phyloP scores from a whole-genome alignment of 2,888 invertebrate genomes.

The Gastrophysa polygoni region DNA sequence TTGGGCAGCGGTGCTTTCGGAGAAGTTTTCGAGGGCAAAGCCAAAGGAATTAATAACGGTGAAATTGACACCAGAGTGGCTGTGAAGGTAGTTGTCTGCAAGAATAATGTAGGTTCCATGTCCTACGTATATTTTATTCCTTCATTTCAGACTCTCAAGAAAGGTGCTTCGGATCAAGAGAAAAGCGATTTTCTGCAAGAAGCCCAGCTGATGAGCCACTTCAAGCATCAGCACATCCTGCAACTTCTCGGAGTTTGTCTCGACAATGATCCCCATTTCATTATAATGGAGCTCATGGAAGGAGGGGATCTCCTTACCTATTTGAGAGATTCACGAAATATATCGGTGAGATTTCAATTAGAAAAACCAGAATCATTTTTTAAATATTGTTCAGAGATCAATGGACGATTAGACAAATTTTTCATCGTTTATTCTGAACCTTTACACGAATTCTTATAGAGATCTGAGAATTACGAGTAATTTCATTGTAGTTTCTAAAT shows the following conservation, averaged over 20 bases:
- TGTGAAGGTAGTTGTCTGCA: conserved; percentile 81
- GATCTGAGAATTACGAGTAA: too few species aligned
- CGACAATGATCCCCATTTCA: conserved; percentile 90
- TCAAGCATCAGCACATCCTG: conserved; percentile 95
- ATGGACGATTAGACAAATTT: too few species aligned
- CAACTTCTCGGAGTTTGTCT: conserved; percentile 92
- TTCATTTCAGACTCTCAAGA: conserved; percentile 82
- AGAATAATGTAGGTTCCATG: conserved; percentile 1
- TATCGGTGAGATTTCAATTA: conserved; percentile 69
- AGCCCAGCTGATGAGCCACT: conserved; percentile 96
- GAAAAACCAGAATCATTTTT: too few species aligned
- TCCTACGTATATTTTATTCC: too few species aligned
- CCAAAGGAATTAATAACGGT: conserved; percentile 67
- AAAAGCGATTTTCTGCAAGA: conserved; percentile 95
- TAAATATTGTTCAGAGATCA: too few species aligned
- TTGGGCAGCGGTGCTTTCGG: conserved; percentile 97
- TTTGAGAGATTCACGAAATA: conserved; percentile 79
- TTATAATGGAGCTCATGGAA: conserved; percentile 97
- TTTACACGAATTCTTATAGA: too few species aligned
- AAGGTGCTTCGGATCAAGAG: conserved; percentile 89
- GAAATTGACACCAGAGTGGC: conserved; percentile 80
- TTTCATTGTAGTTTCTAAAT: too few species aligned
- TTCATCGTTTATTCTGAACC: too few species aligned
- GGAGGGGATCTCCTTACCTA: conserved; percentile 94
- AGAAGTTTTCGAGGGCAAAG: conserved; percentile 93